Evolutionary conservation across 2,797 vertebrate genomes (phyloP), one percentile per base, ranked within the genome.

Genomic region (Kryptopterus vitreolus): DNA sequence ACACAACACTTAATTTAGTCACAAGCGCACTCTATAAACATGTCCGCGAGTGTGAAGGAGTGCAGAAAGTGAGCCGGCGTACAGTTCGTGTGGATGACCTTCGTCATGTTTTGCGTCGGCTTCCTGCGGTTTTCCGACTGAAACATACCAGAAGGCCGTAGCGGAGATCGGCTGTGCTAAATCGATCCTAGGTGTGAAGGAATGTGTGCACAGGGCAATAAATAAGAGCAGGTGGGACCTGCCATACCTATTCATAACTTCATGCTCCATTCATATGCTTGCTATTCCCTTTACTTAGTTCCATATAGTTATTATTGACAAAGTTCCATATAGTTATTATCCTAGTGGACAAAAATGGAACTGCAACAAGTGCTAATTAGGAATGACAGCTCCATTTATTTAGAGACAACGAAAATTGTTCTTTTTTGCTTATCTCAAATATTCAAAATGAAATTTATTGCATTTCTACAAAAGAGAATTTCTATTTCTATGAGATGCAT

Each of bases 1-100:
- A 79, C 76, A 74, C 62, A 24, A 70, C 35, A 63, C 72, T 79
- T 75, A 81, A 76, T 74, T 82, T 86, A 84, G 48, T 52, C 77
- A 46, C 59, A 74, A 68, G n/a, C 18, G 26, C 63, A 63, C 15
- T 26, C 63, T 35, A 48, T 82, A 48, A 77, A 81, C 46, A 24
- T 33, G 59, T 72, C 80, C 20, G 46, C 20, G 46, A 63, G 66
- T 46, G 66, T 72, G 58, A 76, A 48, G 5, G 43, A 63, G 8
- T 65, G 58, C 33, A 53, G 13, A 24, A 31, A 24, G 31, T 65
- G 43, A 57, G 20, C 52, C 6, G 9, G 66, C 4, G 3, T 29
- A 18, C 4, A 50, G 18, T 33, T 35, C 2, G 70, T 35, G 31
- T 72, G 70, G 55, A 55, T 13, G 70, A 72, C 35, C 50, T n/a